Evolutionary conservation across 1,140 invertebrate genomes (phyloP).

Genomic region (Pararge aegeria): DNA sequence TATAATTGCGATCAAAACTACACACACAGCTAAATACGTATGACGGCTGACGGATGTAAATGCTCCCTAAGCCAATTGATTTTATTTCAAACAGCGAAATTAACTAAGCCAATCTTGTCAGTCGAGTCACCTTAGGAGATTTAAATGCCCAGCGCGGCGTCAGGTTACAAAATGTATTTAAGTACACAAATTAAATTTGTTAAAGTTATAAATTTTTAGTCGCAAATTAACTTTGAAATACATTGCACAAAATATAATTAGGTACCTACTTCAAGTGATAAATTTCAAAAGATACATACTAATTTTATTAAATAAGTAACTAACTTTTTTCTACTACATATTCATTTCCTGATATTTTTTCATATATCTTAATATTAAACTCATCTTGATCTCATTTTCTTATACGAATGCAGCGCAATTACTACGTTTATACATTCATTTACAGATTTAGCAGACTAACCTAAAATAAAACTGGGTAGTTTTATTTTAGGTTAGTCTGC

Average conservation of each 20-base stretch:
- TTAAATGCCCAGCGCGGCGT: neutral
- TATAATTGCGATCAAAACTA: too few species aligned
- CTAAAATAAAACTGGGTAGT: too few species aligned
- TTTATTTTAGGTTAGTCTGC: neutral
- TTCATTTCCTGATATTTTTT: constrained; percentile 24
- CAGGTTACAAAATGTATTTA: neutral
- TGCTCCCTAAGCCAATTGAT: neutral
- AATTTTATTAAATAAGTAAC: neutral
- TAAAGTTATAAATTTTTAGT: neutral
- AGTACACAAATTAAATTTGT: neutral
- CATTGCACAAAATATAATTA: neutral
- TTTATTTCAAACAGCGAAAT: neutral
- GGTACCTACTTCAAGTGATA: neutral
- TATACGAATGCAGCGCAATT: constrained; percentile 2
- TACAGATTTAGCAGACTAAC: constrained; percentile 15
- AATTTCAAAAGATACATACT: neutral
- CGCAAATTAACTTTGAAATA: neutral
- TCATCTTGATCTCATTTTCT: constrained; percentile 24
- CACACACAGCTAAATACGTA: too few species aligned
- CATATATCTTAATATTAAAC: constrained; percentile 16
- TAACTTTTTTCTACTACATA: constrained; percentile 7
- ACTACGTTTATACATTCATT: constrained; percentile 21
- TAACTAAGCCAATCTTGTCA: neutral
- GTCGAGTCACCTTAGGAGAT: neutral
- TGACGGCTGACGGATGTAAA: too few species aligned